Evolutionary conservation across 1,140 invertebrate species (phyloP).

Genomic region (Pygmarrhopalites habei): DNA sequence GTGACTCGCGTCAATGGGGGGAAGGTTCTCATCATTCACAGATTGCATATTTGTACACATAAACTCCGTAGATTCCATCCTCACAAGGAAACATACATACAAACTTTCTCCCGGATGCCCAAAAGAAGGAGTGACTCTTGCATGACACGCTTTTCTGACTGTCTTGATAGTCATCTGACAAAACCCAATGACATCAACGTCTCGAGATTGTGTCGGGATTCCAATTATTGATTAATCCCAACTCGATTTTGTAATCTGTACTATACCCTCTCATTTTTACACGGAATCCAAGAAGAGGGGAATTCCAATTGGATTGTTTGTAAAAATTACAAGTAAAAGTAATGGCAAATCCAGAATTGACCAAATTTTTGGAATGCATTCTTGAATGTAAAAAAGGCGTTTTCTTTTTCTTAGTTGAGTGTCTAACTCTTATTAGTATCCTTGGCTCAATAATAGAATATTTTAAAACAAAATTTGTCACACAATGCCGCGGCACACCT

Average conservation of each 20-base stretch:
- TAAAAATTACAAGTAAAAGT: no score
- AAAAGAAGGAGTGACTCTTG: no score
- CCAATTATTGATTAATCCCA: not conserved
- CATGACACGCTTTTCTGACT: not conserved
- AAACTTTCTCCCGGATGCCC: slow-evolving; percentile 7
- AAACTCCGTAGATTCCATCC: not conserved
- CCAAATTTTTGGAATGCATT: no score
- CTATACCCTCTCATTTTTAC: not conserved
- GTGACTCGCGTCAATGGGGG: no score
- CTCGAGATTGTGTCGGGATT: not conserved
- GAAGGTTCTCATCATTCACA: not conserved
- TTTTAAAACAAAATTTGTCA: no score
- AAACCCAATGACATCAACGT: not conserved
- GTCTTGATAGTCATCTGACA: not conserved
- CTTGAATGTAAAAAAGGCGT: no score
- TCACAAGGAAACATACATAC: not conserved
- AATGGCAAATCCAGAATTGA: no score
- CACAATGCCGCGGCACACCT: no score
- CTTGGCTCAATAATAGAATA: no score
- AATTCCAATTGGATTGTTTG: not conserved
- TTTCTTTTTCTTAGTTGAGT: no score
- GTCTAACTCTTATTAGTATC: no score
- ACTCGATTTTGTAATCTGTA: not conserved
- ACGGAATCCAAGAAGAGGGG: not conserved
- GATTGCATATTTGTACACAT: not conserved